Evolutionary conservation across 1,140 invertebrate genomes (phyloP), one percentile per base, ranked within the genome.

Genomic region (Octopus bimaculoides): DNA sequence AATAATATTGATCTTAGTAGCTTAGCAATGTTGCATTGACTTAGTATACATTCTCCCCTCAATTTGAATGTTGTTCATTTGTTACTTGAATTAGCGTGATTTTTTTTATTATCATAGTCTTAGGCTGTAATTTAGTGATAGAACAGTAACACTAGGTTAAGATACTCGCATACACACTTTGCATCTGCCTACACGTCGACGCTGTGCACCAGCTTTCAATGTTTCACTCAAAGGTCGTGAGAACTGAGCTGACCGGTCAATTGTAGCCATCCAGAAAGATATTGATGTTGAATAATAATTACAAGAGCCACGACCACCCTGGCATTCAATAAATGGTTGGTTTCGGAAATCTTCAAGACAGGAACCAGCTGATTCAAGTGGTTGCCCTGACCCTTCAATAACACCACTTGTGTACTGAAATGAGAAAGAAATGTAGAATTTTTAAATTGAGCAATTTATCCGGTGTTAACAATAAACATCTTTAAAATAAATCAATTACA

Each of bases 201-300:
- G 91, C 76, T 97, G 91, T 87, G 94, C 94, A 78, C 96, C 97
- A 71, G 95, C 94, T 91, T 99, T 99, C 41, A 99, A 92, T n/a
- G 98, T 99, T 90, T 97, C 93, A 86, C 94, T 93, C 83, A 94
- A 91, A 5, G 98, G 98, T 86, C 91, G 92, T 82, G 91, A 86
- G 91, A 99, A 99, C 81, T 96, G 92, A 79, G 92, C 89, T 56
- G 94, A 93, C 9, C 78, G 76, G 83, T 98, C 96, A 83, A 99
- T 95, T 4, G 96, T 98, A 10, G 97, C 95, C 87, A 99, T 91
- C 98, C 98, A 99, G 92, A 99, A 99, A 89, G 96, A 98, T 87
- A 97, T 94, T 91, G 97, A 96, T 7, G 87, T 87, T 26, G 89
- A 87, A 74, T 89, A 90, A 80, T 90, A 88, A 81, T 90, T 89